phyloP scores from a whole-genome alignment of 2,888 invertebrate genomes.

The Habrosyne pyritoides region DNA sequence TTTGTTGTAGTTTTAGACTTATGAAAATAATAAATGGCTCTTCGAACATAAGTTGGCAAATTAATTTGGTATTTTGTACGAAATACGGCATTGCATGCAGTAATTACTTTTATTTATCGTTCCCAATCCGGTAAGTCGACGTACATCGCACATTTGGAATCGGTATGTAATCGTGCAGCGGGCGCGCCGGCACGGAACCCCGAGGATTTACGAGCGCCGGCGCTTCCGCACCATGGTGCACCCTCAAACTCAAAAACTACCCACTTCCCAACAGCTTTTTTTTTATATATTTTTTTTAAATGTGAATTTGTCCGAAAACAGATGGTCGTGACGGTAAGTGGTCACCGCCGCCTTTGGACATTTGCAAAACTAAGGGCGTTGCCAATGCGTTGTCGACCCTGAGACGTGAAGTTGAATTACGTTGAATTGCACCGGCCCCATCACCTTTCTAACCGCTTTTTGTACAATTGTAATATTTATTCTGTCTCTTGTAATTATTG shows the following conservation, averaged over 20 bases:
- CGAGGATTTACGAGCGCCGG: slow-evolving; percentile 50
- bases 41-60: slow-evolving; percentile 1
- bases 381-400: no score
- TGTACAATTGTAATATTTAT: slow-evolving; percentile 34
- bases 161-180: slow-evolving; percentile 52
- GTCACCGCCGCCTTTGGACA: no score
- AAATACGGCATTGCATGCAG: slow-evolving; percentile 30
- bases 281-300: no score
- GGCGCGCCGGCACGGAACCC: slow-evolving; percentile 44
- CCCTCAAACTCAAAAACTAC: slow-evolving; percentile 53
- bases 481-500: background rate
- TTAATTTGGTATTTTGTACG: slow-evolving; percentile 2
- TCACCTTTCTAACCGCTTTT: no score
- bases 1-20: background rate
- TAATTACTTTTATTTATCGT: slow-evolving; percentile 49
- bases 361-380: no score
- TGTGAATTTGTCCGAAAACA: no score
- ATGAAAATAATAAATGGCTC: background rate
- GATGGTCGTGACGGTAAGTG: no score
- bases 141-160: slow-evolving; percentile 37
- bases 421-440: no score
- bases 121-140: slow-evolving; percentile 23
- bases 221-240: slow-evolving; percentile 48
- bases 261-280: slow-evolving; percentile 37
- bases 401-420: no score